Base-by-base conservation (phyloP, 2,797 vertebrate genomes). In the Parauchenoglanis ngamensis region DNA sequence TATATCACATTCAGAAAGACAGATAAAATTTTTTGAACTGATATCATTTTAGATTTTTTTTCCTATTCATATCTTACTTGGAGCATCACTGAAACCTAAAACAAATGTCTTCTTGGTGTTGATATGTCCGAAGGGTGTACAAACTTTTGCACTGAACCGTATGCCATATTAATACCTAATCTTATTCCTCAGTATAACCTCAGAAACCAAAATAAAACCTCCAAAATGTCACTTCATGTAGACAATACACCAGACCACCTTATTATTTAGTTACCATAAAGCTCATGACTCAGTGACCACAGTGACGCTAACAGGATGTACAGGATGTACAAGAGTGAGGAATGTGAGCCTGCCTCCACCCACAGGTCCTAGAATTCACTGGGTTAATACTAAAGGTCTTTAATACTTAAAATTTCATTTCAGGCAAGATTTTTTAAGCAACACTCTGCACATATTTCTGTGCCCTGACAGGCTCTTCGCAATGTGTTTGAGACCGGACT, bases 401-500 rank as follows among this genome's bases (percentile, higher is more conserved):
- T 78, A 21, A 23, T 56, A 17, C 49, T 76, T 54, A 17, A 54
- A 76, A 76, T 76, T 2, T 40, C 35, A 72, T 40, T 72, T 72
- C 68, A 46, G 70, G 25, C 23, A 15, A 76, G 46, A 76, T 13
- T n/a, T 54, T 4, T 19, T 28, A 19, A 77, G 15, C 25, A 28
- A 31, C n/a, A 31, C 0, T 31, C 28, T 68, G 21, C 28, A 68
- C 5, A 68, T 15, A 1, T 13, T 68, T 4, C 65, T 31, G 13
- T 67, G 25, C 11, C 4, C 72, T 6, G 5, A 49, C 72, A 75
- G 28, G 67, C 7, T 54, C 8, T 54, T 40, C 61, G 67, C 7
- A 89, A 89, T 13, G 80, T 79, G 67, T 77, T 86, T 35, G 83
- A 78, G 78, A 35, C 63, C 1, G 86, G 77, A 73, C 84, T 87